Conservation (phyloP, 2,113 vertebrate species). For the Nesogale talazaci region DNA sequence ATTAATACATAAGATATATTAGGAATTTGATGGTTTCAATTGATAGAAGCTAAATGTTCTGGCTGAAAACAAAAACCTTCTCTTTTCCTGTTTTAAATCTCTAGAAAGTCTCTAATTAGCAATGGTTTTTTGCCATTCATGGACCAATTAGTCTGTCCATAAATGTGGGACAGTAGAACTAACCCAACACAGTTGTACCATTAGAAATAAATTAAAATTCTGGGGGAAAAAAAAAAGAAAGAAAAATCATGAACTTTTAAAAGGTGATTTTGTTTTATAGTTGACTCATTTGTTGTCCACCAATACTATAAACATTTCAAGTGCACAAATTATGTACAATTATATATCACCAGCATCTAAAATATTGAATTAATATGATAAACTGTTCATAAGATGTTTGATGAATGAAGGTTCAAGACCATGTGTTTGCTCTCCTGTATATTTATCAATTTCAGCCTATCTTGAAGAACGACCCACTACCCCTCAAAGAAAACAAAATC, state of each 20-base stretch:
- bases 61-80: background rate
- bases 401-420: background rate
- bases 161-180: background rate
- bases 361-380: background rate
- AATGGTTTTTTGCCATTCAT: background rate
- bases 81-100: background rate
- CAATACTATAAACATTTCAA: too few species aligned
- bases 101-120: background rate
- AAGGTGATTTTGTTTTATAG: conserved; percentile 34
- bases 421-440: background rate
- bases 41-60: background rate
- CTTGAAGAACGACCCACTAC: background rate
- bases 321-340: too few species aligned
- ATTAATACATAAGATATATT: background rate
- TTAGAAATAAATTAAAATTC: conserved; percentile 40
- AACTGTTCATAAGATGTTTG: conserved; percentile 12
- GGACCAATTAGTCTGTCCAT: background rate
- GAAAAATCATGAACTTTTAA: background rate
- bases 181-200: background rate
- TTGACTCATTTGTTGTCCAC: too few species aligned
- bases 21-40: background rate
- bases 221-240: too few species aligned
- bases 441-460: background rate
- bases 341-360: too few species aligned
- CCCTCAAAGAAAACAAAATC: too few species aligned